These are phyloP conservation scores for Balaenoptera acutorostrata DNA, from an alignment of 2,113 vertebrate genomes.

Conservation along the genomic window DNA sequence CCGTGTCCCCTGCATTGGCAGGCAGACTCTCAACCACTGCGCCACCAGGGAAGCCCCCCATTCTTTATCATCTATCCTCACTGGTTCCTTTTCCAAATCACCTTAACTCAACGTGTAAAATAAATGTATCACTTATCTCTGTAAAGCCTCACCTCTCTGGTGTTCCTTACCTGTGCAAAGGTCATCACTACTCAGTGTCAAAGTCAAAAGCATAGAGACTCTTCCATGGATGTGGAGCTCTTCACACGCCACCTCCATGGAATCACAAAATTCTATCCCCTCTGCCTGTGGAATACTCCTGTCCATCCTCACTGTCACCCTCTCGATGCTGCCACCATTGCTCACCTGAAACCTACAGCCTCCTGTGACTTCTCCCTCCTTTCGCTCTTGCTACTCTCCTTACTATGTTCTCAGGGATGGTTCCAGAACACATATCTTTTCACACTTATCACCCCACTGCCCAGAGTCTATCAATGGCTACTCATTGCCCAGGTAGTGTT, in stretches of 20 bases:
- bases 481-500: neutral
- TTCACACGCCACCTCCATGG: neutral
- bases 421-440: neutral
- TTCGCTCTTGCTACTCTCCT: rapidly evolving
- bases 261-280: no score
- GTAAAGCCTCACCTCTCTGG: neutral
- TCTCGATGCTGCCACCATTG: rapidly evolving
- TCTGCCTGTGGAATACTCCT: neutral
- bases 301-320: rapidly evolving
- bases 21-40: no score
- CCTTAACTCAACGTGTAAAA: neutral
- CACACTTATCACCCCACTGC: neutral
- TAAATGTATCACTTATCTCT: neutral
- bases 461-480: no score
- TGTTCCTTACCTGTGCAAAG: no score
- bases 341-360: neutral
- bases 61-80: neutral
- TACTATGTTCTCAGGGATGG: neutral
- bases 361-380: neutral
- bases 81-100: neutral
- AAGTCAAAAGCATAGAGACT: neutral
- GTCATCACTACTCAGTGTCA: neutral
- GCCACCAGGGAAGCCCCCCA: no score
- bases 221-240: neutral
- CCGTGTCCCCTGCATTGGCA: no score